Evolutionary conservation across 2,888 invertebrate genomes (phyloP).

Genomic region (Tribolium freemani): DNA sequence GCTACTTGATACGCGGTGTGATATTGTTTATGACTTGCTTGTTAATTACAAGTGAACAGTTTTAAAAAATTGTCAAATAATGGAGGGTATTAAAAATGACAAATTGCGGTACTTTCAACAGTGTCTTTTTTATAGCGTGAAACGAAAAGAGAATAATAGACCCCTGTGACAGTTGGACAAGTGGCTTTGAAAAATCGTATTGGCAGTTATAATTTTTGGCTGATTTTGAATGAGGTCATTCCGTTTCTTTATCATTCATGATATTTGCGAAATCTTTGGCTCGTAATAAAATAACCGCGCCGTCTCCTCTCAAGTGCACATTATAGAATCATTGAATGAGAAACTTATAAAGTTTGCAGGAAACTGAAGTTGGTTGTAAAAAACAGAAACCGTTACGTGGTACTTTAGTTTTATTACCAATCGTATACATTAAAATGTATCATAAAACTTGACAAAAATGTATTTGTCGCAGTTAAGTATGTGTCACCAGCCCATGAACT

Average conservation of each 20-base stretch:
- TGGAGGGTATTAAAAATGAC: conserved; percentile 7
- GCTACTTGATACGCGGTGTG: neutral
- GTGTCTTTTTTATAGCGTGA: conserved; percentile 6
- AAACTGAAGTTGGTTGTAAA: neutral
- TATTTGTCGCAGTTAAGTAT: conserved; percentile 27
- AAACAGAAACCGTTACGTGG: conserved; percentile 14
- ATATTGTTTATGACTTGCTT: neutral
- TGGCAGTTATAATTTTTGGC: conserved; percentile 21
- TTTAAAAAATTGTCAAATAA: conserved; percentile 16
- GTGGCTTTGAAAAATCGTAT: conserved; percentile 18
- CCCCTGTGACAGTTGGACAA: conserved; percentile 5
- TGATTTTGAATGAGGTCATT: conserved; percentile 10
- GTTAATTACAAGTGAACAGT: neutral
- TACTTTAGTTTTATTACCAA: conserved; percentile 22
- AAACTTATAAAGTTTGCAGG: neutral
- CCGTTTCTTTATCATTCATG: conserved; percentile 8
- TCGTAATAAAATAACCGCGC: conserved; percentile 8
- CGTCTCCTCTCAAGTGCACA: neutral
- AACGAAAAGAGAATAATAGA: conserved; percentile 8
- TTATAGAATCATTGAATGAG: conserved; percentile 15
- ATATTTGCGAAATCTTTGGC: neutral
- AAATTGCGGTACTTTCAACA: conserved; percentile 11
- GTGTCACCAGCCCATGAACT: conserved; percentile 5
- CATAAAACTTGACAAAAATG: conserved; percentile 24
- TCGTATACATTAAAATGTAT: conserved; percentile 10